phyloP scores from a whole-genome alignment of 2,113 vertebrate species.

The Lipophrys pholis region DNA sequence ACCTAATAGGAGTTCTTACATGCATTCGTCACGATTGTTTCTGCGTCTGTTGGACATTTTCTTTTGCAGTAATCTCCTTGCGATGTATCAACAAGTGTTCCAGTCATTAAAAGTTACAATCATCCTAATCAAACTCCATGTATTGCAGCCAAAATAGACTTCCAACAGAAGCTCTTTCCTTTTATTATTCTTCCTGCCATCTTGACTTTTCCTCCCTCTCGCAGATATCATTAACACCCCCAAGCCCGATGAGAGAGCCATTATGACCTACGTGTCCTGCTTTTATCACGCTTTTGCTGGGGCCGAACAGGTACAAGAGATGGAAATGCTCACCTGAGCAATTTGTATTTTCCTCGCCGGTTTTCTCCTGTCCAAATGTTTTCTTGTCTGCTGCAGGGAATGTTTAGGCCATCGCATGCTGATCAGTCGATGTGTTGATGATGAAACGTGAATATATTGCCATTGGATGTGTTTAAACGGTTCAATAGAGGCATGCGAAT shows the following conservation, averaged over 20 bases:
- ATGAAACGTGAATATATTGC: neutral
- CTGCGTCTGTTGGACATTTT: neutral
- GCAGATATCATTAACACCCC: constrained; percentile 98
- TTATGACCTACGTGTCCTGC: constrained; percentile 99
- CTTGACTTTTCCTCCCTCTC: constrained; percentile 22
- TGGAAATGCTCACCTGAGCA: neutral
- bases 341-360: neutral
- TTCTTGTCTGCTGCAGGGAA: constrained; percentile 9
- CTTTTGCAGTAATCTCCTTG: too few species aligned
- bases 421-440: neutral
- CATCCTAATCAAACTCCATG: neutral
- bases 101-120: neutral
- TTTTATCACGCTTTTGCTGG: constrained; percentile 99
- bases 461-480: neutral
- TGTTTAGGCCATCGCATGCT: constrained; percentile 2
- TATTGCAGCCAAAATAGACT: neutral
- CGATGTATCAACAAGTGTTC: neutral
- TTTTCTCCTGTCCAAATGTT: neutral
- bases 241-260: constrained; percentile 98
- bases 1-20: neutral
- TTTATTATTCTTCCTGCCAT: neutral
- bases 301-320: constrained; percentile 92
- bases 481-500: constrained; percentile 16
- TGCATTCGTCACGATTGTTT: neutral
- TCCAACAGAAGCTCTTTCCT: neutral